These are phyloP conservation scores for Coelopa frigida DNA, from an alignment of 1,140 invertebrate species.

Conservation along the genomic window DNA sequence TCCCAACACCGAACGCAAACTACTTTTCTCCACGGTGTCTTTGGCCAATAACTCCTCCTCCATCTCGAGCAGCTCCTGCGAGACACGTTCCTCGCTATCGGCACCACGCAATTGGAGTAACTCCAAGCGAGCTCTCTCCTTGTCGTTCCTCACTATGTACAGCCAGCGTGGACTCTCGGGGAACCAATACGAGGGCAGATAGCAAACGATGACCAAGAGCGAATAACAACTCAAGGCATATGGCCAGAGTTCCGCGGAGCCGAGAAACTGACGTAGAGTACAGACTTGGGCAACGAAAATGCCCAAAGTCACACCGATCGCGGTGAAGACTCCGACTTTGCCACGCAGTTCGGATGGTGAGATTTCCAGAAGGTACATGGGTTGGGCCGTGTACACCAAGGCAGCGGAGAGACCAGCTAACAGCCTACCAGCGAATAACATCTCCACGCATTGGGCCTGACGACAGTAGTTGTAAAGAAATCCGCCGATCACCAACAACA, in stretches of 20 bases:
- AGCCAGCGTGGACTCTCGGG: slow-evolving; percentile 83
- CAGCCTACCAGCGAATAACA: slow-evolving; percentile 62
- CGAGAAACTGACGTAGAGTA: slow-evolving; percentile 37
- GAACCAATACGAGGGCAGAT: slow-evolving; percentile 54
- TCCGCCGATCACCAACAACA: slow-evolving; percentile 40
- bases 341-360: slow-evolving; percentile 66
- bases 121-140: slow-evolving; percentile 49
- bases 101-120: slow-evolving; percentile 19
- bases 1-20: slow-evolving; percentile 48
- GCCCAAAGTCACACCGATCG: slow-evolving; percentile 76
- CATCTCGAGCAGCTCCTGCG: slow-evolving; percentile 45
- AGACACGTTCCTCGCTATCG: slow-evolving; percentile 31
- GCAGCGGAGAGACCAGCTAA: slow-evolving; percentile 63
- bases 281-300: slow-evolving; percentile 71
- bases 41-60: slow-evolving; percentile 21
- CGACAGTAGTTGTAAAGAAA: slow-evolving; percentile 55
- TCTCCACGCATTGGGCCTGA: slow-evolving; percentile 58
- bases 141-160: slow-evolving; percentile 57
- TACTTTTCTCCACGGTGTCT: slow-evolving; percentile 36
- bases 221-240: slow-evolving; percentile 59
- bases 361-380: slow-evolving; percentile 81
- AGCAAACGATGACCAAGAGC: slow-evolving; percentile 51
- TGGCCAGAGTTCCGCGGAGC: slow-evolving; percentile 57
- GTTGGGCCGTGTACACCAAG: slow-evolving; percentile 68
- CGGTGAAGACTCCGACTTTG: slow-evolving; percentile 72